Base-by-base conservation (phyloP, 2,888 invertebrate genomes). In the Lithophane socia region DNA sequence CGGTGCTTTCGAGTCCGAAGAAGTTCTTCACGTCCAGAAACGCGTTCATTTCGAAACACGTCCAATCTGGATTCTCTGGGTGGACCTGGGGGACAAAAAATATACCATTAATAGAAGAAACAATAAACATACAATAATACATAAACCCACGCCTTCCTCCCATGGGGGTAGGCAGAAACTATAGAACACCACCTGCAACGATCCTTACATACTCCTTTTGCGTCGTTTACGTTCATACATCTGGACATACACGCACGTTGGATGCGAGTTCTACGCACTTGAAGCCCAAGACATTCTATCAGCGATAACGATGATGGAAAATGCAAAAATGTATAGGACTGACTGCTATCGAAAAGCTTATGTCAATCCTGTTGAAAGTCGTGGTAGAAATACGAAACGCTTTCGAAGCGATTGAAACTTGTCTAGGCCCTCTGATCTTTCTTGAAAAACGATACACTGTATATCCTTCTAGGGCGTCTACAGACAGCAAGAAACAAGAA, bases 11-110 rank as follows among this genome's bases (percentile, higher is more conserved):
- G 91, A 99, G 98, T 0, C 99, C 99, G 95, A 99, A 99, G 96
- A 99, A 99, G 90, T 98, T 99, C 94, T 98, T 99, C 70, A 99
- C 99, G 94, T 99, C 99, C 79, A 99, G 97, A 87, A 98, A 98
- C 42, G 99, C 99, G 75, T 97, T 98, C 95, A 99, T 99, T 94
- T 99, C 99, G 96, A 99, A 99, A 92, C 99, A 99, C 2, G 99
- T 99, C 99, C 99, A 99, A 65, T 98, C 98, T 0, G 98, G 95
- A 94, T 99, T 99, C 91, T 99, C 99, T 0, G 99, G 99, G 95
- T 99, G 99, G 21, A 99, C 98, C 99, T 99, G 92, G 10, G 18
- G 29, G 18, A 75, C 49, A 42, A 73, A 16, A 29, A n/a, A 54
- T 29, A 61, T 44, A 3, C 7, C 0, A 16, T 54, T 9, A 54